A percentile compares a stretch with the other conserved stretches of the same genome.
Evolutionary conservation across 2,888 invertebrate species (phyloP).

Genomic region (Drosophila yooni): DNA sequence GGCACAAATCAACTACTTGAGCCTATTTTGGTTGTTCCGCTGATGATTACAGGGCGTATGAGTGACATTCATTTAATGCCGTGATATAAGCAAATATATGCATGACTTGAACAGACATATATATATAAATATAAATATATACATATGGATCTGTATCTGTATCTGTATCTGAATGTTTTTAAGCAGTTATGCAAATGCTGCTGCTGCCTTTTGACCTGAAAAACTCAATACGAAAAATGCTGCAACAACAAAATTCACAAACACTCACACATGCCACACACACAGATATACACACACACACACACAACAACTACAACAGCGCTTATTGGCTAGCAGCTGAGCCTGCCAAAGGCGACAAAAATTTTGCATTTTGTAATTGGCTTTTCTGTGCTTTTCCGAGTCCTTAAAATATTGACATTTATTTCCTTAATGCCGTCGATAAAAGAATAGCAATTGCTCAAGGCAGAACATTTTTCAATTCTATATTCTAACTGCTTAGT

Average conservation of each 20-base stretch:
- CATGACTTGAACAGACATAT: conserved; percentile 6
- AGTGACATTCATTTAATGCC: conserved; percentile 67
- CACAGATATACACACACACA: conserved; percentile 10
- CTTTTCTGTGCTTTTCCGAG: background rate
- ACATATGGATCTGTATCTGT: conserved; percentile 5
- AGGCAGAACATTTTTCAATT: background rate
- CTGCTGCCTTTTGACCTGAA: conserved; percentile 71
- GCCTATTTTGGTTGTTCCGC: conserved; percentile 40
- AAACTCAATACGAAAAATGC: conserved; percentile 65
- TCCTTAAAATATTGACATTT: background rate
- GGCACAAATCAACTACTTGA: conserved; percentile 22
- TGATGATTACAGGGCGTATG: conserved; percentile 63
- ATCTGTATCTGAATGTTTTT: conserved; percentile 34
- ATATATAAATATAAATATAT: background rate
- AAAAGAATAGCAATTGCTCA: background rate
- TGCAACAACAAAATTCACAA: conserved; percentile 14
- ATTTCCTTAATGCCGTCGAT: background rate
- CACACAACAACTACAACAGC: conserved; percentile 3
- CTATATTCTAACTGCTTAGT: background rate
- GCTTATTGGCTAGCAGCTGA: conserved; percentile 29
- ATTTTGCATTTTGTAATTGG: background rate
- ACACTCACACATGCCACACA: conserved; percentile 4
- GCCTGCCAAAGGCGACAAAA: conserved; percentile 28
- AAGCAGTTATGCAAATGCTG: conserved; percentile 74
- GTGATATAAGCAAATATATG: conserved; percentile 46